Percentiles rank a stretch among this genome's conserved stretches.
These are phyloP conservation scores for Salvelinus sp. DNA, from an alignment of 2,113 vertebrate genomes.

Conservation along the genomic window DNA sequence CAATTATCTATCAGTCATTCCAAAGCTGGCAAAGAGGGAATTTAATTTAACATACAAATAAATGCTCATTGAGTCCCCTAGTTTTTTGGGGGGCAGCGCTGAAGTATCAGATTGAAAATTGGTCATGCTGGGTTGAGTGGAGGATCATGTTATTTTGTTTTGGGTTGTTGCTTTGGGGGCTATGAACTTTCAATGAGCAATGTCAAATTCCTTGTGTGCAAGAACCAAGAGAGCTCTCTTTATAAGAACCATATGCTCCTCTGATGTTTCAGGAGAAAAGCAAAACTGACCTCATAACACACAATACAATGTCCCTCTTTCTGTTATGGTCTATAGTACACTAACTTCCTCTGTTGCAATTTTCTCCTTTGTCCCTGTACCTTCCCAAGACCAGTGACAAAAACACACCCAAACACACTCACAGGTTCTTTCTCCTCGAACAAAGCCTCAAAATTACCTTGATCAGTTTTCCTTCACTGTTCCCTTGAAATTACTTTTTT, in stretches of 20 bases:
- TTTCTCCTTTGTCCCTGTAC: conserved; percentile 47
- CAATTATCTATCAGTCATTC: background rate
- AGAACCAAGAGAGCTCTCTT: background rate
- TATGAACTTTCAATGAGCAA: background rate
- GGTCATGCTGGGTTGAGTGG: background rate
- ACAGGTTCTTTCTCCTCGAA: background rate
- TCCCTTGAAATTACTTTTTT: background rate
- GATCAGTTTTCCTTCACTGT: background rate
- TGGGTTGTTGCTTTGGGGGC: background rate
- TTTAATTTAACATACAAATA: conserved; percentile 3
- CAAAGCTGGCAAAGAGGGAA: background rate
- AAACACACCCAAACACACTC: background rate
- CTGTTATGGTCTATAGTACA: background rate
- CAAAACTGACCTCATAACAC: conserved; percentile 5
- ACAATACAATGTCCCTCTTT: conserved; percentile 6
- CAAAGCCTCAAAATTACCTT: conserved; percentile 24
- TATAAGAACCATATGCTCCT: conserved; percentile 3
- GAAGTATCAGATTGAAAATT: background rate
- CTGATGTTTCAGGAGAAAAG: conserved; percentile 9
- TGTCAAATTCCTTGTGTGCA: background rate
- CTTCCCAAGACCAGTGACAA: conserved; percentile 24
- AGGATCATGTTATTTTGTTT: background rate
- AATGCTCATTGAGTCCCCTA: background rate
- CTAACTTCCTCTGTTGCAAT: conserved; percentile 36
- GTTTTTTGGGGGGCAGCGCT: background rate